phyloP scores from a whole-genome alignment of 1,140 invertebrate genomes.

The Papilio glaucus region DNA sequence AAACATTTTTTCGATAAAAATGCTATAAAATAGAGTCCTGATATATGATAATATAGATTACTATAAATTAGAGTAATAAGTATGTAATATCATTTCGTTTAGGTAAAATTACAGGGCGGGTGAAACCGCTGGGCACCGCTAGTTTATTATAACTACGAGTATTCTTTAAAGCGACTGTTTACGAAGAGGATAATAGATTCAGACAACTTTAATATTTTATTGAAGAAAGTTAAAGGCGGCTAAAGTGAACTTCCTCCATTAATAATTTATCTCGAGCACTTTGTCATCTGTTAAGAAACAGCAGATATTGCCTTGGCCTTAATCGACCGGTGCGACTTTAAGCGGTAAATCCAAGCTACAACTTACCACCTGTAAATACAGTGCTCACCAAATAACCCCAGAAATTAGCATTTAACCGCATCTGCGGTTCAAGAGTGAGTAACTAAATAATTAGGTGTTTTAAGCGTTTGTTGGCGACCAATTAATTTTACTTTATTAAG shows the following conservation, averaged over 20 bases:
- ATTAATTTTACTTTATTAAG: not conserved
- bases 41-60: too few relatives aligned
- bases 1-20: too few relatives aligned
- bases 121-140: too few relatives aligned
- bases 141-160: too few relatives aligned
- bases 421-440: not conserved
- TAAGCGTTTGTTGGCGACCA: not conserved
- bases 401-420: not conserved
- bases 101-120: too few relatives aligned
- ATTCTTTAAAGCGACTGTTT: too few relatives aligned
- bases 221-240: not conserved
- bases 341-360: not conserved
- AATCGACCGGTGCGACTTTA: not conserved
- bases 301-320: not conserved
- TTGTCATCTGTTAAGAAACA: not conserved
- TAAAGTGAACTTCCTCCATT: not conserved
- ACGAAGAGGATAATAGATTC: not conserved
- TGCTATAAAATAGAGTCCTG: too few relatives aligned
- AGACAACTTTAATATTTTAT: not conserved
- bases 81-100: too few relatives aligned
- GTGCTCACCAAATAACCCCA: not conserved
- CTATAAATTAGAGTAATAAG: too few relatives aligned
- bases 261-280: constrained; percentile 7
- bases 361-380: not conserved
- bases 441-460: not conserved